Evolutionary conservation across 2,888 invertebrate species (phyloP), one percentile per base, ranked within the genome.

Genomic region (Coenonympha glycerion): DNA sequence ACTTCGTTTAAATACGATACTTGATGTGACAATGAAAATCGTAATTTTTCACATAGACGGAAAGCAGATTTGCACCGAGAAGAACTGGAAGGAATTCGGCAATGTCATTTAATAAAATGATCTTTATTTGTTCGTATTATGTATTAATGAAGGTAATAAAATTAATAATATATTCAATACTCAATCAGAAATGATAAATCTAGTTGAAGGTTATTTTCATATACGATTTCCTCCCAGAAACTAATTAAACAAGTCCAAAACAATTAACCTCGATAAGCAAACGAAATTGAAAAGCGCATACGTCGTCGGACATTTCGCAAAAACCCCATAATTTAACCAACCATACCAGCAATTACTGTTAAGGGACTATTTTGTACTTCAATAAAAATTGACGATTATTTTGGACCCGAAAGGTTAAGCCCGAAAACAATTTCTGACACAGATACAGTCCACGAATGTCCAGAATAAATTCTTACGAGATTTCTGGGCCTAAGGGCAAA

Each of bases 401-500:
- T 13, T 8, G 46, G 13, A 28, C 16, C 28, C 36, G 19, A 46
- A 46, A 46, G 46, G 46, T 46, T 28, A 37, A 37, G 5, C 5
- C 18, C 11, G 9, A 13, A 19, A 37, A 37, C 13, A 37, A 37
- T 37, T 36, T 46, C 46, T 46, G 46, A 46, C 46, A 46, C 36
- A 34, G 28, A 41, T 24, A 40, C 24, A 16, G 50, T 26, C 42
- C 42, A 50, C 26, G 33, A 19, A 37, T 45, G 44, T 44, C 42
- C 21, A 31, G 36, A 49, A 39, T 50, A 33, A 54, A 47, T 39
- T 30, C 28, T n/a, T 39, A 42, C 28, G 18, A 39, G 47, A 47
- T 50, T 47, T 54, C 51, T 54, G 42, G 47, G 47, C 53, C 51
- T 40, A 24, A 39, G 47, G 53, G 51, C 51, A 36, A 46, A 40